Evolutionary conservation across 2,113 vertebrate genomes (phyloP).

Genomic region (Pan paniscus): DNA sequence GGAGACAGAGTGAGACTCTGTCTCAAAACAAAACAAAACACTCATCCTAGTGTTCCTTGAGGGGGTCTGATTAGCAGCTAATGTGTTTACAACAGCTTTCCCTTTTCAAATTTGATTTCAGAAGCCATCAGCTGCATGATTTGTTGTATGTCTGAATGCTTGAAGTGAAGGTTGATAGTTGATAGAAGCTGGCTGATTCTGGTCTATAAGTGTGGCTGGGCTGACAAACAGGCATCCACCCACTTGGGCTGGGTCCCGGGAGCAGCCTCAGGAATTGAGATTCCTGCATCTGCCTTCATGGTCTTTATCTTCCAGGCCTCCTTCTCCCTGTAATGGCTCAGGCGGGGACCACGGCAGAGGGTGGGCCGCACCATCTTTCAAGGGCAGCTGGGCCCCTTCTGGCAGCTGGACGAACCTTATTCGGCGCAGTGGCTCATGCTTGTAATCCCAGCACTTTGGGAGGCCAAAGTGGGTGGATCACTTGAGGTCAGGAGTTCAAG

Average conservation of each 20-base stretch:
- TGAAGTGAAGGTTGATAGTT: not conserved
- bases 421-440: too few relatives aligned
- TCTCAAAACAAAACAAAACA: too few relatives aligned
- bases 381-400: accelerated
- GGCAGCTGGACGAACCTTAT: not conserved
- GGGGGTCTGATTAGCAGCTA: not conserved
- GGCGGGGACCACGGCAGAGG: not conserved
- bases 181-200: not conserved
- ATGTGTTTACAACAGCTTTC: not conserved
- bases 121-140: not conserved
- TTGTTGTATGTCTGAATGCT: not conserved
- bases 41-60: not conserved
- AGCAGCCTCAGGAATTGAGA: not conserved
- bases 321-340: accelerated
- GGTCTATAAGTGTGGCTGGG: not conserved
- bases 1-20: too few relatives aligned
- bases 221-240: too few relatives aligned
- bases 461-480: too few relatives aligned
- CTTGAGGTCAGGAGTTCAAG: too few relatives aligned
- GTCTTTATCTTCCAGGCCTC: too few relatives aligned
- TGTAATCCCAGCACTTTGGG: too few relatives aligned
- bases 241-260: accelerated
- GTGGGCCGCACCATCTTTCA: not conserved
- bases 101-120: not conserved
- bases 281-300: accelerated